Conservation (phyloP, 1,140 invertebrate genomes). For the Sminthurides bifidus region DNA sequence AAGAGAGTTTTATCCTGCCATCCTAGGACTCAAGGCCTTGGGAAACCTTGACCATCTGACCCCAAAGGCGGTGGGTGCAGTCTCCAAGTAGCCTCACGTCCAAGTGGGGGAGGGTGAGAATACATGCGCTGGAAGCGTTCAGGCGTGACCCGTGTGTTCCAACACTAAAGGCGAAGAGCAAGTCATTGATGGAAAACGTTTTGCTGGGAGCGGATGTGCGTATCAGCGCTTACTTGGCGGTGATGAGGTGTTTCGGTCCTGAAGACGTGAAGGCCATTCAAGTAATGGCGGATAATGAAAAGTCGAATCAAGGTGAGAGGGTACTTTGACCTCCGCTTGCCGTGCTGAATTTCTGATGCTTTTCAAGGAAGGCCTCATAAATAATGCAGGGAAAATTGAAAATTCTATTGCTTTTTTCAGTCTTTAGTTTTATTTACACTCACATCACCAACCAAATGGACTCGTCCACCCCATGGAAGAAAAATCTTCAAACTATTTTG, state of each 20-base stretch:
- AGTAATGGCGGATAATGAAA: constrained; percentile 53
- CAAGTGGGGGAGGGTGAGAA: constrained; percentile 44
- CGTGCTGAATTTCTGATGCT: too few relatives aligned
- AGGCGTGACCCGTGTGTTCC: constrained; percentile 52
- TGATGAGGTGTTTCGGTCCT: constrained; percentile 58
- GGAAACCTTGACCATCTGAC: constrained; percentile 60
- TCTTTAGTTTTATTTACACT: constrained; percentile 72
- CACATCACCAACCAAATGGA: constrained; percentile 65
- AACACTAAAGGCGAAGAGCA: constrained; percentile 43
- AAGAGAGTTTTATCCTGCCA: constrained; percentile 53
- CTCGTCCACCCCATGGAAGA: constrained; percentile 58
- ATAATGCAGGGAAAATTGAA: too few relatives aligned
- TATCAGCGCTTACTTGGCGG: constrained; percentile 71
- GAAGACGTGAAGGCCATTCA: constrained; percentile 55
- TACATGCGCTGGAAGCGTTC: constrained; percentile 67
- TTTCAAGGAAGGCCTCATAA: too few relatives aligned
- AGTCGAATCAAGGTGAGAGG: constrained; percentile 42
- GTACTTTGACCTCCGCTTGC: too few relatives aligned
- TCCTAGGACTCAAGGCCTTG: constrained; percentile 67
- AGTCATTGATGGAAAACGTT: constrained; percentile 51
- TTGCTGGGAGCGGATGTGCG: constrained; percentile 74
- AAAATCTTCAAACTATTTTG: constrained; percentile 50
- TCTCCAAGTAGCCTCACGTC: constrained; percentile 45
- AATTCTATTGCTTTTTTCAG: too few relatives aligned
- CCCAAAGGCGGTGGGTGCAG: constrained; percentile 44